Base-by-base conservation (phyloP, 2,113 vertebrate species). In the Ivindomyrus marchei region DNA sequence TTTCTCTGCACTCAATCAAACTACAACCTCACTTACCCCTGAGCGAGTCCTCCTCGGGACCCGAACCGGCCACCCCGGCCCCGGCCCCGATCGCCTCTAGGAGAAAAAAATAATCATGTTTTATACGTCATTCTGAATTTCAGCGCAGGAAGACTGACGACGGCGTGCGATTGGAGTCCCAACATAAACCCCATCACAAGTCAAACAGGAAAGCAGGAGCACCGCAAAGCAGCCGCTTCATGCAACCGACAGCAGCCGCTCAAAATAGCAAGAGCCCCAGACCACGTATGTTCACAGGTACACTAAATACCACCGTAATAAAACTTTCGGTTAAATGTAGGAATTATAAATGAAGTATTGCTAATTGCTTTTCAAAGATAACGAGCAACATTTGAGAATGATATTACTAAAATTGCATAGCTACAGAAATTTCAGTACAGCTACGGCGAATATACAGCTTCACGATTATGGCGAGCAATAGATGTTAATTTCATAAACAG, bases 21-120 rank as follows among this genome's bases (percentile, higher is more conserved):
- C 31, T 42, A 42, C 27, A 52, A 1, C 19, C n/a, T 31, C 56
- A 95, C 96, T 96, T 89, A 98, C 98, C 97, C 97, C 91, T 97
- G 97, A 87, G 97, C 96, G 9, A 97, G 95, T 21, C 97, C 97
- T 83, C 97, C 97, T 45, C 97, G 95, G 92, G 97, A 96, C 5
- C 97, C 97, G 89, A 98, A 98, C 80, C 97, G 97, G 93, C 97
- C 97, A 24, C 97, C 98, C 36, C 97, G 96, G 89, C 97, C 98
- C 88, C 97, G 95, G 91, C 98, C 97, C 93, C 97, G 94, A 92
- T 98, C 98, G 56, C 98, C 97, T 97, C 98, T 98, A 92, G 9
- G 88, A 91, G 52, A 91, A 42, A 93, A 27, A 93, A 90, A 93
- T 15, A 84, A 4, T 24, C 3, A 27, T 1, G 8, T 85, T 70